These are phyloP conservation scores for Toxotes jaculatrix DNA, from an alignment of 2,113 vertebrate genomes.

Conservation along the genomic window DNA sequence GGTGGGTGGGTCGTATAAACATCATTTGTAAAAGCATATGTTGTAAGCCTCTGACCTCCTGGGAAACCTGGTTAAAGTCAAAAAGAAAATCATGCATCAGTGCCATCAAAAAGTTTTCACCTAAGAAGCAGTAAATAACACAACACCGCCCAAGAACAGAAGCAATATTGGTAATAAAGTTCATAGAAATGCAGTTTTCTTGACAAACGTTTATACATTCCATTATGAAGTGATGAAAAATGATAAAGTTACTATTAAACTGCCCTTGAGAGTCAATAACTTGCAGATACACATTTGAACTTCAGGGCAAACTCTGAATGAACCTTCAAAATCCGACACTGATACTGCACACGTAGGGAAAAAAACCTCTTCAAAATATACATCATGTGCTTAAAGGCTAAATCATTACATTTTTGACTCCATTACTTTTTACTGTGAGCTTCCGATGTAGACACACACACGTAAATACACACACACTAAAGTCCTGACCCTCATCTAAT, in stretches of 20 bases:
- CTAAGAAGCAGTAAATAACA: not conserved
- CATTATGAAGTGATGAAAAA: not conserved
- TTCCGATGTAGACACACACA: not conserved
- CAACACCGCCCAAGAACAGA: not conserved
- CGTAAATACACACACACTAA: slow-evolving; percentile 8
- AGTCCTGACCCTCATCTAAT: slow-evolving; percentile 61
- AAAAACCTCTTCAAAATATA: not conserved
- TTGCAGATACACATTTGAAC: not conserved
- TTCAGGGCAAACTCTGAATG: slow-evolving; percentile 1
- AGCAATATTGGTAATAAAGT: not conserved
- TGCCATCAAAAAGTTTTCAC: slow-evolving; percentile 1
- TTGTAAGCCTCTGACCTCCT: slow-evolving; percentile 39
- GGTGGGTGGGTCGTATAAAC: slow-evolving; percentile 59
- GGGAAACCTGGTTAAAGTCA: slow-evolving; percentile 36
- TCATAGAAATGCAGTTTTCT: not conserved
- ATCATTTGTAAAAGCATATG: slow-evolving; percentile 48
- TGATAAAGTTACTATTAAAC: not conserved
- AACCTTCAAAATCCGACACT: slow-evolving; percentile 1
- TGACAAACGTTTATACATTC: not conserved
- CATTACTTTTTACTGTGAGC: slow-evolving; percentile 12
- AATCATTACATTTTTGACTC: not conserved
- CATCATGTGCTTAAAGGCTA: slow-evolving; percentile 2
- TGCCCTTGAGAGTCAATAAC: not conserved
- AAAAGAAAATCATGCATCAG: not conserved
- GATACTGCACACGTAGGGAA: not conserved